phyloP scores from a whole-genome alignment of 2,888 invertebrate species.

The Torymus aiolomorphi region DNA sequence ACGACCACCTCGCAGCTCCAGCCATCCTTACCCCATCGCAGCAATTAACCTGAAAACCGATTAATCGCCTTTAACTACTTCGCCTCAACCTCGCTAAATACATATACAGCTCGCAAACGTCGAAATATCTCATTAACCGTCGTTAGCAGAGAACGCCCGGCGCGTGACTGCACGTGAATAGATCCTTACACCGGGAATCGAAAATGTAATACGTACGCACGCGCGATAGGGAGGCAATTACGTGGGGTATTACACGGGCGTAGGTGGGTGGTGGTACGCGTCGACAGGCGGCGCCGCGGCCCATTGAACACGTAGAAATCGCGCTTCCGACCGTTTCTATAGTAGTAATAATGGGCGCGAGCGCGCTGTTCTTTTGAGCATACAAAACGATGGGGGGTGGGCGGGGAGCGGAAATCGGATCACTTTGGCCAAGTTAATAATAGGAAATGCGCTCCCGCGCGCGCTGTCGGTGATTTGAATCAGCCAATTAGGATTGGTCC shows the following conservation, averaged over 20 bases:
- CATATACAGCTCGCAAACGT: neutral
- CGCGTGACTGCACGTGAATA: slow-evolving; percentile 11
- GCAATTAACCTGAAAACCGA: too few species aligned
- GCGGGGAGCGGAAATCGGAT: too few species aligned
- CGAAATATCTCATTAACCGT: slow-evolving; percentile 41
- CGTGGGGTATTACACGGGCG: slow-evolving; percentile 4
- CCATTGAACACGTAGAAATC: slow-evolving; percentile 26
- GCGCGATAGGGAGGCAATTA: slow-evolving; percentile 32
- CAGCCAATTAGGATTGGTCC: too few species aligned
- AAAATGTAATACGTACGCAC: slow-evolving; percentile 37
- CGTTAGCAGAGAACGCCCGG: slow-evolving; percentile 39
- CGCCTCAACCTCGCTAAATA: too few species aligned
- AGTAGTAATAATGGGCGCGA: neutral
- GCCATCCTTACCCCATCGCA: too few species aligned
- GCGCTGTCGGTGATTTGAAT: too few species aligned
- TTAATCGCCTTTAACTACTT: too few species aligned
- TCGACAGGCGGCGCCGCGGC: too few species aligned
- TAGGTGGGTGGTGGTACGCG: neutral
- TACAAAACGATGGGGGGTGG: neutral
- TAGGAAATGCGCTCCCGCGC: neutral
- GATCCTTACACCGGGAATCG: slow-evolving; percentile 14
- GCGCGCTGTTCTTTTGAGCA: neutral
- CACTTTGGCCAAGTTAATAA: slow-evolving; percentile 1
- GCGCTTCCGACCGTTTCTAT: slow-evolving; percentile 19
- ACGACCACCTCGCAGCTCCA: too few species aligned